A percentile compares a stretch with the other conserved stretches of the same genome.
phyloP scores from a whole-genome alignment of 2,888 invertebrate species.

The Pimpla rufipes region DNA sequence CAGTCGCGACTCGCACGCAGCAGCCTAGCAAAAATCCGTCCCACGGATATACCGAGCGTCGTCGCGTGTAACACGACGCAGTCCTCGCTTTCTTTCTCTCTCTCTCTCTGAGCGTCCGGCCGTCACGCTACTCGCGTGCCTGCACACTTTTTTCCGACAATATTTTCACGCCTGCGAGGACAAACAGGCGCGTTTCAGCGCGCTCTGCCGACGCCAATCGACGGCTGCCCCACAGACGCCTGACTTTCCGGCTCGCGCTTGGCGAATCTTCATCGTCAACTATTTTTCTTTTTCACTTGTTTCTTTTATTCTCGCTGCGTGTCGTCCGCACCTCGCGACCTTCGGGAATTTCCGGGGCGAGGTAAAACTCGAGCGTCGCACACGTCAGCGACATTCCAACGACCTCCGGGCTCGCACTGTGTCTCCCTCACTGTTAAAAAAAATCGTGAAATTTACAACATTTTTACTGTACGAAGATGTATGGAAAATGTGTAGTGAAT shows the following conservation, averaged over 20 bases:
- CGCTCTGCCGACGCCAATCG: neutral
- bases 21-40: conserved; percentile 24
- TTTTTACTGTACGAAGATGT: no score
- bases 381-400: no score
- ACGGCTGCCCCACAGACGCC: neutral
- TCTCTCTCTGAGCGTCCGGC: no score
- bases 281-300: no score
- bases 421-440: no score
- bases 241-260: conserved; percentile 1
- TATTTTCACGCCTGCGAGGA: neutral
- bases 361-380: no score
- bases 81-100: neutral
- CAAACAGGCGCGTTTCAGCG: neutral
- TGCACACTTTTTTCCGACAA: neutral
- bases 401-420: no score
- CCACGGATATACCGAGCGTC: neutral
- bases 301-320: neutral
- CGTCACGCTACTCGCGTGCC: neutral
- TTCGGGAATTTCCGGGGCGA: neutral
- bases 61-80: neutral
- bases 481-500: no score
- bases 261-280: neutral
- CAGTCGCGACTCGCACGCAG: conserved; percentile 27
- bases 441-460: no score
- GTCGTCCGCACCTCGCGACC: neutral